These are phyloP conservation scores for Hyphantria cunea DNA, from an alignment of 1,140 invertebrate species.

Conservation along the genomic window DNA sequence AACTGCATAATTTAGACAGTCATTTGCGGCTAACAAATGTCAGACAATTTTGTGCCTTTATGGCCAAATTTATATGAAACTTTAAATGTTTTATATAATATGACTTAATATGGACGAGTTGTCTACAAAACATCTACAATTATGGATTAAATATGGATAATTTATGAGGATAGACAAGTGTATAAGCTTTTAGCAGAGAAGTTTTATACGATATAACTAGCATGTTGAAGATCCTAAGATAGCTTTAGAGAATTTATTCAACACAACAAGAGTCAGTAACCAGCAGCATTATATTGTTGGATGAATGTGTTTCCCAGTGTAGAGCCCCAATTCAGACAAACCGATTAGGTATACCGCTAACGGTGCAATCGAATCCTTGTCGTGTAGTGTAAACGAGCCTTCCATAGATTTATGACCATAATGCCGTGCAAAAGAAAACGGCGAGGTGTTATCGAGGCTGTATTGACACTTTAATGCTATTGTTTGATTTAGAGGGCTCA, in stretches of 20 bases:
- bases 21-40: conserved; percentile 52
- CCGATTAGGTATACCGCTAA: neutral
- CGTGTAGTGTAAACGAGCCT: conserved; percentile 51
- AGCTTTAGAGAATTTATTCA: no score
- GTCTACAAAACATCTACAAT: no score
- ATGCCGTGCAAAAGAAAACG: conserved; percentile 76
- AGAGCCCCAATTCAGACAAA: no score
- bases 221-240: no score
- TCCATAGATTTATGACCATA: conserved; percentile 72
- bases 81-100: conserved; percentile 12
- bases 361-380: conserved; percentile 35
- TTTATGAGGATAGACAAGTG: no score
- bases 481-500: conserved; percentile 80
- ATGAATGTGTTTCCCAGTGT: no score
- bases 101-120: conserved; percentile 15
- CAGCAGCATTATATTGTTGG: no score
- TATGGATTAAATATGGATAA: no score
- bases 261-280: no score
- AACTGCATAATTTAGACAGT: conserved; percentile 60
- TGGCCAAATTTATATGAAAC: conserved; percentile 1
- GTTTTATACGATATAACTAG: no score
- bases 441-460: conserved; percentile 71
- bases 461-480: conserved; percentile 81
- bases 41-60: conserved; percentile 37
- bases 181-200: no score